Base-by-base conservation (phyloP, 2,888 invertebrate genomes). In the Stenodema calcarata region DNA sequence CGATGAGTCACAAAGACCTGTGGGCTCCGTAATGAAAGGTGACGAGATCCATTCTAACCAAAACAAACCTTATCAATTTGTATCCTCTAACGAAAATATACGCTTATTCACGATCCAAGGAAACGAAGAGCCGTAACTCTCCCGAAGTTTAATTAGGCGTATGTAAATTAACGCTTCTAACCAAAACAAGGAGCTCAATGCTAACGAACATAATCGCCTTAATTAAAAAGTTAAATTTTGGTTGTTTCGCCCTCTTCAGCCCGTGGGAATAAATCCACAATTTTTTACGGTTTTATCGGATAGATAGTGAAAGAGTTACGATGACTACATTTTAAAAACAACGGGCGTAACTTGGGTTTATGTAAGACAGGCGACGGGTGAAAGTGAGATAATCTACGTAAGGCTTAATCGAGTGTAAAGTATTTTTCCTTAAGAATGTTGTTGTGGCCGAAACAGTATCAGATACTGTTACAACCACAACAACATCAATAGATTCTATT, bases 141-240 rank as follows among this genome's bases (percentile, higher is more conserved):
- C 35, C 7, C 73, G 73, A 16, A 12, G 35, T 30, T 73, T 73
- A 73, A 73, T 73, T 41, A 35, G 73, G 73, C 35, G 18, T 41
- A 73, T 73, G 73, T 73, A 73, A 73, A 73, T 73, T 73, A 4
- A 41, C 35, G 73, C 35, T 30, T 18, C 73, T 73, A 30, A 41
- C 30, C 30, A 73, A 41, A n/a, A 73, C 30, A 30, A 18, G 73
- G 73, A 73, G 30, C 73, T 16, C 18, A n/a, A 28, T 30, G n/a
- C 35, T 73, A 73, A 73, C 73, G 73, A 73, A 73, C 73, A 35
- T 35, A 73, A 73, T 30, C 73, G 73, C 35, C 30, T 73, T 18
- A 73, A 73, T 41, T 73, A 35, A 73, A 73, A 73, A 73, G 41
- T 73, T 73, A 41, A 73, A 73, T 41, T 62, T 23, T 18, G 4